Base-by-base conservation (phyloP, 2,888 invertebrate genomes). In the Perizoma affinitatum region DNA sequence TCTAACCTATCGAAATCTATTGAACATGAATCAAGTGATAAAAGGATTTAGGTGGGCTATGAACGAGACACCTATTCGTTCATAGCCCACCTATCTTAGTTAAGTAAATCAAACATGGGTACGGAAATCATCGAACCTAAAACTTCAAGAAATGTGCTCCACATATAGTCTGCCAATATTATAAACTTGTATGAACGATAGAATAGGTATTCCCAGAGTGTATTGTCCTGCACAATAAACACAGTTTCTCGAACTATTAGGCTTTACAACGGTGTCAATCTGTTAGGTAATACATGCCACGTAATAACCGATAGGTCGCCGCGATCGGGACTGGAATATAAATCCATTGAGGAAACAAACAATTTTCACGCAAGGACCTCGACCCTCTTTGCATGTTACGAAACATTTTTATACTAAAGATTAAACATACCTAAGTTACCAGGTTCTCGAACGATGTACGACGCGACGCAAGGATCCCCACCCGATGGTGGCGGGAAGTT, bases 381-480 rank as follows among this genome's bases (percentile, higher is more conserved):
- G 90, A 90, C 90, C 66, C 89, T 82, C 82, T 70, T 89, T 90
- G 81, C 75, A 71, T 74, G 80, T 87, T 86, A 83, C 87, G 80
- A 88, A 83, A 88, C 54, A 56, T 55, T 44, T 41, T 33, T 46
- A 47, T 47, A 51, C 51, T 52, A 54, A n/a, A 46, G 40, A 54
- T 47, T 52, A 54, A n/a, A 46, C 43, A 54, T 47, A 36, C n/a
- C n/a, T 60, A 41, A 11, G 5, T 43, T 43, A 5, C 6, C 11
- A 5, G 3, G 9, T 6, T 43, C 4, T 10, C 5, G 8, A 41
- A 41, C 5, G n/a, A 9, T 41, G 9, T 41, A 22, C 22, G 22
- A 22, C 22, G 22, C 22, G 22, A 22, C 1, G 22, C 22, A 22
- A 22, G 22, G 1, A 22, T n/a, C n/a, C n/a, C n/a, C n/a, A n/a